Percentiles rank a stretch among this genome's conserved stretches.
These are phyloP conservation scores for Pentalonia nigronervosa DNA, from an alignment of 1,140 invertebrate species.

Conservation along the genomic window DNA sequence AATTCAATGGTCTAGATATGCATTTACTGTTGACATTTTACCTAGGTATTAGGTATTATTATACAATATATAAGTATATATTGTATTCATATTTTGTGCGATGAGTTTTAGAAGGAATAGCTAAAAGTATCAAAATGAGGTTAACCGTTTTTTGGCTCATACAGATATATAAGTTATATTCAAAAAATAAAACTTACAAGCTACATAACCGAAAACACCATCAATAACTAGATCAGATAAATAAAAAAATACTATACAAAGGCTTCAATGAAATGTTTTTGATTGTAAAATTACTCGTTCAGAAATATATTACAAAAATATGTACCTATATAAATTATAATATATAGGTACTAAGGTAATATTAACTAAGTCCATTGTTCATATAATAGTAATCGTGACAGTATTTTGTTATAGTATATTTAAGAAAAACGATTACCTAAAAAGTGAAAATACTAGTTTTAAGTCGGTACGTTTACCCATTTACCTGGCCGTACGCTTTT, in stretches of 20 bases:
- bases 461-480: not conserved
- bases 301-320: not conserved
- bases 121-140: not conserved
- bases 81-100: too few species aligned
- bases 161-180: not conserved
- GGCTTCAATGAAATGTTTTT: not conserved
- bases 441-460: not conserved
- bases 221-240: not conserved
- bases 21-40: not conserved
- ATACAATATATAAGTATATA: not conserved
- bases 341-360: not conserved
- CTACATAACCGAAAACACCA: not conserved
- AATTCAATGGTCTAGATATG: not conserved
- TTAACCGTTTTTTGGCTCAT: not conserved
- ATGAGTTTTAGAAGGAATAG: not conserved
- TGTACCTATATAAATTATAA: not conserved
- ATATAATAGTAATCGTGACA: not conserved
- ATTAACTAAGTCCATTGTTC: not conserved
- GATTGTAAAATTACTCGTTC: not conserved
- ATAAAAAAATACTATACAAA: not conserved
- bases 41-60: not conserved
- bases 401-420: not conserved
- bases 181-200: not conserved
- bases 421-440: not conserved
- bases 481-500: too few species aligned